Evolutionary conservation across 2,797 vertebrate species (phyloP).

Genomic region (Alexandromys oeconomus): DNA sequence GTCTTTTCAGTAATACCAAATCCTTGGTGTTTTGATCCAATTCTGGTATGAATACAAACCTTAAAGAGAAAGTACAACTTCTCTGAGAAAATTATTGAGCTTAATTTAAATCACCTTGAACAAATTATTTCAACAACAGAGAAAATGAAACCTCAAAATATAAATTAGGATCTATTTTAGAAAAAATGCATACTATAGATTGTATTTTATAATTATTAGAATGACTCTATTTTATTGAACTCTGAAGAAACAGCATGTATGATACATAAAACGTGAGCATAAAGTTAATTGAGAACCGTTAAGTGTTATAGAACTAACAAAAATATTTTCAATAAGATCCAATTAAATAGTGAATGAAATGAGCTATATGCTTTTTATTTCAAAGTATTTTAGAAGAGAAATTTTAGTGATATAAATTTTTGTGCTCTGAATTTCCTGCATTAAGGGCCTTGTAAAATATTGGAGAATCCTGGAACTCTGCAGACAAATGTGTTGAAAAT

Average conservation of each 20-base stretch:
- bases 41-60: neutral
- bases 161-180: neutral
- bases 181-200: neutral
- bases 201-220: neutral
- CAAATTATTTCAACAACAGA: neutral
- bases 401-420: neutral
- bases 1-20: neutral
- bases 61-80: slow-evolving; percentile 3
- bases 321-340: neutral
- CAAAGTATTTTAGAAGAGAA: neutral
- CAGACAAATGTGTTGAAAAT: neutral
- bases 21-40: neutral
- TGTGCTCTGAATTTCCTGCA: neutral
- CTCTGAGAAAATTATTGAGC: slow-evolving; percentile 3
- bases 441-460: neutral
- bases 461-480: neutral
- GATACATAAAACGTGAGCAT: neutral
- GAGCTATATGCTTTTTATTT: neutral
- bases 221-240: neutral
- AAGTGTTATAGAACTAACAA: neutral
- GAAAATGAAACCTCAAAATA: neutral
- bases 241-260: neutral
- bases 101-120: slow-evolving; percentile 6
- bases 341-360: slow-evolving; percentile 38
- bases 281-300: slow-evolving; percentile 32